These are phyloP conservation scores for Macrophya alboannulata DNA, from an alignment of 2,888 invertebrate genomes.

Conservation along the genomic window DNA sequence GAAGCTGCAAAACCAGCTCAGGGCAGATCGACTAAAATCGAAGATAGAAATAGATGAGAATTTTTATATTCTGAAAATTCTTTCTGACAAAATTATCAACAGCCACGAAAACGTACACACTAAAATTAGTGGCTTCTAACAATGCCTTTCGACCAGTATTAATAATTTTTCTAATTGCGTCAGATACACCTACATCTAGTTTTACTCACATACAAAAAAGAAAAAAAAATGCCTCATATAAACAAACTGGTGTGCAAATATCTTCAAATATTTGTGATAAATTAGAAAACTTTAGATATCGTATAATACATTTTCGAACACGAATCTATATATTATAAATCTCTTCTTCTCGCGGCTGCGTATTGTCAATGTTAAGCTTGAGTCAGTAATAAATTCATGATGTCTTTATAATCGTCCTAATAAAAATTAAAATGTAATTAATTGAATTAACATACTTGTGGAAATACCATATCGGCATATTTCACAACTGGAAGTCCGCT, in stretches of 20 bases:
- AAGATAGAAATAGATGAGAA: neutral
- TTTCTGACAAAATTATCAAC: neutral
- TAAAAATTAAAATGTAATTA: neutral
- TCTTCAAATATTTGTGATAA: neutral
- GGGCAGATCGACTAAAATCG: constrained; percentile 11
- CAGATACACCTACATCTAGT: neutral
- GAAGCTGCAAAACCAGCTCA: neutral
- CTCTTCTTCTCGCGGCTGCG: neutral
- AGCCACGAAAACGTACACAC: neutral
- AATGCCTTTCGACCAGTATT: constrained; percentile 21
- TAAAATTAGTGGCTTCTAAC: neutral
- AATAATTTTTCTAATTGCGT: neutral
- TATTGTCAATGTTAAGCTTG: constrained; percentile 1
- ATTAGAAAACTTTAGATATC: neutral
- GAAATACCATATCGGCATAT: neutral
- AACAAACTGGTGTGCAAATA: neutral
- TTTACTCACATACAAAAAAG: neutral
- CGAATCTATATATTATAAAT: constrained; percentile 19
- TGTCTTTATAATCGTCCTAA: neutral
- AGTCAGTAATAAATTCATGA: constrained; percentile 5
- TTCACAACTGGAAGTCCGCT: neutral
- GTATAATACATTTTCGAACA: neutral
- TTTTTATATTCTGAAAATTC: constrained; percentile 6
- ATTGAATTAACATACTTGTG: neutral
- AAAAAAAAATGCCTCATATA: neutral